Percentiles rank a stretch among this genome's conserved stretches.
Conservation (phyloP, 1,140 invertebrate species). For the Drosophila biarmipes region DNA sequence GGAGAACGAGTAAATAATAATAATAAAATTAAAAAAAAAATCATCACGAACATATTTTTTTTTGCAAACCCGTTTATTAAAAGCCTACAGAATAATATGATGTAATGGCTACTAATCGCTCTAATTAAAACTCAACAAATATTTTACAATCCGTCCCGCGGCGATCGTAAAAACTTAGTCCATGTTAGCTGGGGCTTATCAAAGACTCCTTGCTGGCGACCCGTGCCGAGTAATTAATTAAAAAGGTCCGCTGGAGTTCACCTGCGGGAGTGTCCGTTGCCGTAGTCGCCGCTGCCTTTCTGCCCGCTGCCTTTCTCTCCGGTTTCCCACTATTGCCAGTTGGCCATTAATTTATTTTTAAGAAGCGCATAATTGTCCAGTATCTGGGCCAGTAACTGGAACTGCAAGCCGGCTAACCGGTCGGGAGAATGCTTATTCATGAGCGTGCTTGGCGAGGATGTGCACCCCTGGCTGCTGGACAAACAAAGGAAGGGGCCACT, state of each 20-base stretch:
- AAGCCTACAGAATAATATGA: neutral
- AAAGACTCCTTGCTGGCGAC: conserved; percentile 13
- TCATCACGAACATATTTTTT: too few species aligned
- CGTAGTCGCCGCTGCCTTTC: neutral
- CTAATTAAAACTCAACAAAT: conserved; percentile 49
- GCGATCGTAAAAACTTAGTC: conserved; percentile 23
- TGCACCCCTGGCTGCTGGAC: conserved; percentile 2
- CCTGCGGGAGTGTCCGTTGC: conserved; percentile 26
- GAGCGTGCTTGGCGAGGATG: conserved; percentile 1
- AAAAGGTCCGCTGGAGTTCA: conserved; percentile 28
- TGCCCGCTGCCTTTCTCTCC: neutral
- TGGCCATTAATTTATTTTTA: conserved; percentile 65
- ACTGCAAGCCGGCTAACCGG: conserved; percentile 28
- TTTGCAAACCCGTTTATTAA: too few species aligned
- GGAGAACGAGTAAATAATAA: too few species aligned
- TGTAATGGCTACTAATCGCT: conserved; percentile 20
- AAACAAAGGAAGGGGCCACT: conserved; percentile 32
- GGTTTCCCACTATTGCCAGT: conserved; percentile 12
- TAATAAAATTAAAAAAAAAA: too few species aligned
- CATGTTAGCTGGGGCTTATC: conserved; percentile 12
- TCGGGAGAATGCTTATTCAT: conserved; percentile 32
- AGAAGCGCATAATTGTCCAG: conserved; percentile 69
- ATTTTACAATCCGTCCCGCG: conserved; percentile 14
- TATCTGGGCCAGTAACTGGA: conserved; percentile 24
- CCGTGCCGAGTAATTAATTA: conserved; percentile 51